Base-by-base conservation (phyloP, 1,140 invertebrate species). In the Ceratina calcarata region DNA sequence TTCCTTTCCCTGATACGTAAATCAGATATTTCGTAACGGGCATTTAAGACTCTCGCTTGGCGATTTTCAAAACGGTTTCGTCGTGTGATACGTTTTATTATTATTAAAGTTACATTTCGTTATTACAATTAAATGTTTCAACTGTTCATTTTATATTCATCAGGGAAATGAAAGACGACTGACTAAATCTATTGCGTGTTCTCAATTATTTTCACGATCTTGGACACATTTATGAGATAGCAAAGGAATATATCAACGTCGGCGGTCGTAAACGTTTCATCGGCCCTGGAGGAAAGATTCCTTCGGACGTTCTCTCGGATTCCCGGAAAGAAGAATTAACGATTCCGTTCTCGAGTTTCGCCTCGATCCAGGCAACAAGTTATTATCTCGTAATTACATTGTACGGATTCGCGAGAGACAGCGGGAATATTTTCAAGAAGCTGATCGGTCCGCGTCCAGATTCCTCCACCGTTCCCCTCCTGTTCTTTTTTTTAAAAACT, bases 341-440 rank as follows among this genome's bases (percentile, higher is more conserved):
- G 78, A 87, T 86, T 81, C 85, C 62, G 66, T 61, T 86, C 83
- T 83, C 77, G 80, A 78, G 66, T 69, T 45, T 32, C 53, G 71
- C 70, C 53, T 24, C 70, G 51, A 57, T 13, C 65, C 51, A n/a
- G 51, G 78, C 49, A 68, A 77, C 71, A 51, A 77, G 69, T 79
- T 86, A 83, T 86, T 83, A 83, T 84, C 81, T 86, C 78, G 84
- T 84, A 87, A 87, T 83, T 81, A 87, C 84, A 81, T 86, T 81
- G 81, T 86, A 77, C 70, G 76, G 80, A 78, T 60, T 82, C 69
- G 45, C 58, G 60, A 70, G 73, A 71, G 81, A 86, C 81, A 81
- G 77, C 60, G 68, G 51, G 64, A 71, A 85, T 73, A 73, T 57
- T 72, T 77, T 71, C n/a, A 64, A 61, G 73, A 85, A 45, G 76